Evolutionary conservation across 1,140 invertebrate species (phyloP), one percentile per base, ranked within the genome.

Genomic region (Micrasema minimum): DNA sequence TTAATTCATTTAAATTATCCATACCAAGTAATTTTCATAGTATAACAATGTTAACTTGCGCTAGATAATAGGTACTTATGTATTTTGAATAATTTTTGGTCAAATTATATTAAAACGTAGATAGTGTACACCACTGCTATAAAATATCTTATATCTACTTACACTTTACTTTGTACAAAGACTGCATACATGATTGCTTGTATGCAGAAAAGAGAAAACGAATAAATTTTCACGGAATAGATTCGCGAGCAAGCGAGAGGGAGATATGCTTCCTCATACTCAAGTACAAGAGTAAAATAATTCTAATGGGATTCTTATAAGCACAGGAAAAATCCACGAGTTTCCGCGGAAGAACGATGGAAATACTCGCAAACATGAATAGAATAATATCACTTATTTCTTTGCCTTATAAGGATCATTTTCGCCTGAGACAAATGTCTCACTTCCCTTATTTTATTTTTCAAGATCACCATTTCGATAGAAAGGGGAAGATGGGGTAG

Each of bases 281-380:
- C 57, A 68, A 59, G 67, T 43, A 66, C 57, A 53, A 69, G 57
- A 73, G 72, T 66, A 73, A 73, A 73, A 73, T 73, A 73, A 73
- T 73, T 73, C 72, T 73, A 73, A 73, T 73, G 67, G 72, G 72
- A 73, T 70, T 73, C 72, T 73, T 70, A 73, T 73, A 73, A 73
- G 62, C 59, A 50, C 57, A 31, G 66, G 69, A 59, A 68, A 72
- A 64, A 65, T 65, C 69, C 66, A 55, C 55, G 66, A 66, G 43
- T 46, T 53, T 18, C 12, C 12, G 26, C 26, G 16, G 51, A 11
- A 38, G 48, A 31, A 48, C 9, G 20, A 61, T 62, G 51, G 43
- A 37, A 53, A 12, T 1, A 38, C 16, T 10, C 16, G 16, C n/a
- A 31, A 5, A 20, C 12, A 11, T 2, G 11, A 16, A 12, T 2